A percentile compares a stretch with the other conserved stretches of the same genome.
These are phyloP conservation scores for Liodrosophila aerea DNA, from an alignment of 2,888 invertebrate species.

Conservation along the genomic window DNA sequence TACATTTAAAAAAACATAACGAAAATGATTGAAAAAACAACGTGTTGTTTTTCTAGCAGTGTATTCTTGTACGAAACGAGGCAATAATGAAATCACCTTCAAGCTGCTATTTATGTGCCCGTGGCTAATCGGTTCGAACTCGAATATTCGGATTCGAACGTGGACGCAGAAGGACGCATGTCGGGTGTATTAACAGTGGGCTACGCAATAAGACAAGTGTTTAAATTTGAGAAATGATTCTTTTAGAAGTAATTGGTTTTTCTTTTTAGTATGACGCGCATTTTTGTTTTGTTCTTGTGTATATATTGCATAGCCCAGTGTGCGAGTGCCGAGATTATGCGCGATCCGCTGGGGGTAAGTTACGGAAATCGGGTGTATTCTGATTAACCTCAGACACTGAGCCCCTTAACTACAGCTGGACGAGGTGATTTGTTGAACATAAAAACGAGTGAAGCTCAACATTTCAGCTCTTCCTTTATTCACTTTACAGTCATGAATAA, in stretches of 20 bases:
- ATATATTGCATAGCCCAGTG: slow-evolving; percentile 60
- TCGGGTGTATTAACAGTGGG: slow-evolving; percentile 19
- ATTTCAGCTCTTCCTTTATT: slow-evolving; percentile 7
- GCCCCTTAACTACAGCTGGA: slow-evolving; percentile 78
- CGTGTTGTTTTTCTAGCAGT: slow-evolving; percentile 53
- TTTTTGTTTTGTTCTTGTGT: slow-evolving; percentile 24
- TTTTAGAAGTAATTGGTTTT: slow-evolving; percentile 18
- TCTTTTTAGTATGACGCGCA: slow-evolving; percentile 58
- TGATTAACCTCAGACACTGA: slow-evolving; percentile 76
- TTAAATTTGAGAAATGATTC: slow-evolving; percentile 37
- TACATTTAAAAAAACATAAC: slow-evolving; percentile 67
- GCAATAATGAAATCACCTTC: slow-evolving; percentile 69
- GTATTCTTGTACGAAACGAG: slow-evolving; percentile 61
- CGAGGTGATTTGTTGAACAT: slow-evolving; percentile 65
- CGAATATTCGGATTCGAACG: slow-evolving; percentile 29
- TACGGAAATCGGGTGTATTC: slow-evolving; percentile 70
- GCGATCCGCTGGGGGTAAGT: slow-evolving; percentile 31
- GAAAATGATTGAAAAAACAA: slow-evolving; percentile 51
- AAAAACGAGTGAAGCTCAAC: slow-evolving; percentile 43
- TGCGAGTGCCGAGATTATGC: slow-evolving; percentile 19
- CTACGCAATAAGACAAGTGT: slow-evolving; percentile 52
- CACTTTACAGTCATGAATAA: slow-evolving; percentile 23
- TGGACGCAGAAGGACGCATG: slow-evolving; percentile 30
- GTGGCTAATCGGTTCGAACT: slow-evolving; percentile 66
- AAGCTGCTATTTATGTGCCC: slow-evolving; percentile 65